A percentile compares a stretch with the other conserved stretches of the same genome.
phyloP scores from a whole-genome alignment of 2,113 vertebrate species.

The Psittacula cyanocephala region DNA sequence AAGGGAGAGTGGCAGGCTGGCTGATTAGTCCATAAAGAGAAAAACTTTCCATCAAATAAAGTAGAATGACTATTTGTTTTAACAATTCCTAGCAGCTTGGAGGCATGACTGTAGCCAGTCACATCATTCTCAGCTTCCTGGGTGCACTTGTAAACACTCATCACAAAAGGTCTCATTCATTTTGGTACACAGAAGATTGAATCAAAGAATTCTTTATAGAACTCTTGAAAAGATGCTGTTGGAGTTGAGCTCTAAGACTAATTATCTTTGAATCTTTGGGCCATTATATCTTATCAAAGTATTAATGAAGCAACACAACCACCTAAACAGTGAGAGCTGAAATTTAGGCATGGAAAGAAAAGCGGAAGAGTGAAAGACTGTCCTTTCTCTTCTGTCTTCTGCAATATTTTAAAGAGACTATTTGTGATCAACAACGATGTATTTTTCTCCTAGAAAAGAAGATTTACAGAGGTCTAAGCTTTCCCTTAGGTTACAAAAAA shows the following conservation, averaged over 20 bases:
- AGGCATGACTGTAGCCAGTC: neutral
- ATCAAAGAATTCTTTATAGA: constrained; percentile 47
- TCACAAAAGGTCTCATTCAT: constrained; percentile 51
- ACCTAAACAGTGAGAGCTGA: neutral
- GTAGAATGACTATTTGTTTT: neutral
- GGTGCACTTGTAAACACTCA: constrained; percentile 8
- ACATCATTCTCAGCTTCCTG: constrained; percentile 34
- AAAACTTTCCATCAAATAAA: constrained; percentile 39
- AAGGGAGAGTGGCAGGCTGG: neutral
- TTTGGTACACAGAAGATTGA: constrained; percentile 9
- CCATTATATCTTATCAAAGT: neutral
- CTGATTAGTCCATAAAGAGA: neutral
- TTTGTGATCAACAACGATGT: neutral
- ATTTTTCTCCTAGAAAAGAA: neutral
- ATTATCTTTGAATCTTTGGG: constrained; percentile 10
- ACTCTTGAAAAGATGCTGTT: constrained; percentile 21
- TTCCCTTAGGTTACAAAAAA: neutral
- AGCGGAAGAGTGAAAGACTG: neutral
- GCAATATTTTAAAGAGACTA: neutral
- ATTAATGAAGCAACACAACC: neutral
- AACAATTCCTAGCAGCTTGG: neutral
- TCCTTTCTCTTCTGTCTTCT: neutral
- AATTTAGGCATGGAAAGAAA: neutral
- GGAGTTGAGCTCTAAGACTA: constrained; percentile 15
- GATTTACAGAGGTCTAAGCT: neutral